These are phyloP conservation scores for Standfussiana lucernea DNA, from an alignment of 2,888 invertebrate species.

Conservation along the genomic window DNA sequence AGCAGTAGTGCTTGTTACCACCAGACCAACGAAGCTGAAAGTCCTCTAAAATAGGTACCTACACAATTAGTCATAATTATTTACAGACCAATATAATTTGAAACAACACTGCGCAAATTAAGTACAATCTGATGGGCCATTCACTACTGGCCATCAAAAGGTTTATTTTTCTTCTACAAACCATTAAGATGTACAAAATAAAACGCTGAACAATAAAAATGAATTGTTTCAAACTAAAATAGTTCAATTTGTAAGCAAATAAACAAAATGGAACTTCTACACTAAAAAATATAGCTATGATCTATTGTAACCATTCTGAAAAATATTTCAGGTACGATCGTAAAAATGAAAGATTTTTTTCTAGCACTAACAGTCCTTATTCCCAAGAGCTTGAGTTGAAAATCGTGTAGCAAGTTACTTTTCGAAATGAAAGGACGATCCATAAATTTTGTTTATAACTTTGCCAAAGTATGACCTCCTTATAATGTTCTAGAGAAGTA, in stretches of 20 bases:
- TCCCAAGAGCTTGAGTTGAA: conserved; percentile 16
- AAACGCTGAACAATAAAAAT: conserved; percentile 35
- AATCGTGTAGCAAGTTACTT: conserved; percentile 23
- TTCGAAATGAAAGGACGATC: conserved; percentile 10
- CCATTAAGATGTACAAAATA: conserved; percentile 13
- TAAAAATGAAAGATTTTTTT: conserved; percentile 40
- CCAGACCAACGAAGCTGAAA: neutral
- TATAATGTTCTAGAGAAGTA: conserved; percentile 19
- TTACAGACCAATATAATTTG: neutral
- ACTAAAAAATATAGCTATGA: conserved; percentile 33
- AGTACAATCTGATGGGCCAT: neutral
- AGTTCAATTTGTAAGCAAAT: conserved; percentile 57
- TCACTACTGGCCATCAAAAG: conserved; percentile 3
- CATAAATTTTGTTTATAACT: conserved; percentile 45
- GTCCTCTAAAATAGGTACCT: too few relatives aligned
- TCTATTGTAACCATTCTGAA: conserved; percentile 36
- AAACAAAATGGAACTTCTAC: conserved; percentile 38
- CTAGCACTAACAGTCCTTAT: conserved; percentile 1
- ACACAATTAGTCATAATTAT: neutral
- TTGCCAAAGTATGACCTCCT: conserved; percentile 31
- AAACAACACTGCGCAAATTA: neutral
- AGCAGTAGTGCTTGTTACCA: neutral
- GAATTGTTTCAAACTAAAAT: conserved; percentile 37
- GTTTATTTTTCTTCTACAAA: conserved; percentile 21
- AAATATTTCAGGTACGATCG: conserved; percentile 53